Evolutionary conservation across 1,140 invertebrate species (phyloP), one percentile per base, ranked within the genome.

Genomic region (Drosophila tani): DNA sequence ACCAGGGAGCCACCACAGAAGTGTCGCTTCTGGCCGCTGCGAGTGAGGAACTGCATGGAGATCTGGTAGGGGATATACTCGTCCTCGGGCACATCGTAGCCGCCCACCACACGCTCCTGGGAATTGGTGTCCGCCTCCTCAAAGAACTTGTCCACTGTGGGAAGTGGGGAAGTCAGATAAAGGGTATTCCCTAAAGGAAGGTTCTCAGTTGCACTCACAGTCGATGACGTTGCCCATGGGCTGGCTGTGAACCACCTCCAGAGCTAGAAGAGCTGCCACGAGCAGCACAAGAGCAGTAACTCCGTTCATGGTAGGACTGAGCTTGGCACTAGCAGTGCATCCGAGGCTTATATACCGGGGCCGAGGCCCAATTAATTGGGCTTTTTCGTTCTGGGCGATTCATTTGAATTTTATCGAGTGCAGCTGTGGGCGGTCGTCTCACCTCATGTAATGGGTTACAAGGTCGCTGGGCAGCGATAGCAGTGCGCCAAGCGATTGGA

Each of bases 1-100:
- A 94, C 93, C 3, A 94, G 79, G 5, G 94, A 93, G 14, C 94
- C 94, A 7, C 94, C 94, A 64, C 94, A 94, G 17, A 93, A 92
- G 29, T 92, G 91, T 2, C 85, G 66, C 40, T 87, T 68, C 27
- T 86, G 69, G 32, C 91, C 88, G 35, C 40, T 76, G n/a, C 79
- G 75, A 0, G 84, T 86, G 0, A 80, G 63, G 56, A 79, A 92
- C 68, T 93, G 92, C 81, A 93, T 86, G 7, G 92, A 93, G 0
- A 93, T 49, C 65, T 93, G 92, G 59, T 92, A 92, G 45, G 91
- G 87, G 47, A 92, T 81, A 35, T 92, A 91, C 57, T 92, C 91
- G 50, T 91, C 84, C 2, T 76, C 55, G 1, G 79, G 74, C 17
- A 92, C 82, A 60, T 80, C 87, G 21, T 85, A 84, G n/a, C 91